Base-by-base conservation (phyloP, 1,140 invertebrate species). In the Copidosoma floridanum region DNA sequence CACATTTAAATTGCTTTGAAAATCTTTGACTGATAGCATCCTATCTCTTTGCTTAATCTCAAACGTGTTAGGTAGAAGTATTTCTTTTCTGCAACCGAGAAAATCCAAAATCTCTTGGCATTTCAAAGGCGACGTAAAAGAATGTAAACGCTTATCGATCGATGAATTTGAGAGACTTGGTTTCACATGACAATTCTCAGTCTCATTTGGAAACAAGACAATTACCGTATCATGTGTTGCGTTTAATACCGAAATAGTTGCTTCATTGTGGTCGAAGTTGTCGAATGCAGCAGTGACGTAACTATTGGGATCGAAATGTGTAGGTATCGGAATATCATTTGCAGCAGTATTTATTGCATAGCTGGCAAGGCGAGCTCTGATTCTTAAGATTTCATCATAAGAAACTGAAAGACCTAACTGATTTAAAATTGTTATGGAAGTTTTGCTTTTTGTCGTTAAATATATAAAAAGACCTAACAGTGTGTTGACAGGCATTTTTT, bases 251-350 rank as follows among this genome's bases (percentile, higher is more conserved):
- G 47, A 50, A 50, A 26, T 47, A n/a, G 44, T 47, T 12, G 44
- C 44, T 47, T 47, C 44, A 23, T 47, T 47, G 4, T 21, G 27
- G 35, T 50, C 47, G n/a, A 50, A 50, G 23, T 50, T 50, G 18
- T 50, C 26, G 26, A 50, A 50, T n/a, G 40, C 40, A 5, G 16
- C 40, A 5, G 40, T 41, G 5, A 41, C 40, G n/a, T 41, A 41
- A 12, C 26, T 32, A 14, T 12, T 32, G 1, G 2, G 2, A 35
- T 50, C 18, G 18, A 50, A 50, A 20, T 50, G 26, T n/a, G 12
- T 41, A 41, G 40, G 40, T n/a, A 50, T 4, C 8, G 47, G 47
- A 32, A 32, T 29, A 4, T 32, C 16, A 16, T 32, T 50, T 18
- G 2, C 14, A 50, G 26, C 16, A 18, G 29, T 32, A 8, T 50